Evolutionary conservation across 2,888 invertebrate species (phyloP).

Genomic region (Noctua pronuba): DNA sequence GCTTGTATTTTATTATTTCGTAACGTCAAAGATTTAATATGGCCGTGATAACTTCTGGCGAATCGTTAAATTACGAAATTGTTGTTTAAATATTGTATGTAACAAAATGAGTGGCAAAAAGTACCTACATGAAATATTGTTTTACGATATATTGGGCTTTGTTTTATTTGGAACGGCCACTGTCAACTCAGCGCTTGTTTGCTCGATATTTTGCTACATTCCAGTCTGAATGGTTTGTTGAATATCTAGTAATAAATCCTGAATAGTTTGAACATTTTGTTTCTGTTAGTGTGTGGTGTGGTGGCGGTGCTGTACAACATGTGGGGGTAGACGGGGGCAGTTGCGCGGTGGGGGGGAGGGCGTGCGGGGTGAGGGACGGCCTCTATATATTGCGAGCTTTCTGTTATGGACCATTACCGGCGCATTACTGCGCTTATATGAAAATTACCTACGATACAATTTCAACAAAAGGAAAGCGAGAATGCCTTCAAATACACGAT

Average conservation of each 20-base stretch:
- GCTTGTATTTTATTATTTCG: conserved; percentile 71
- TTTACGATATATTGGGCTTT: conserved; percentile 61
- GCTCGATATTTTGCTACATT: conserved; percentile 71
- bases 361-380: conserved; percentile 56
- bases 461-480: conserved; percentile 75
- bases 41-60: conserved; percentile 37
- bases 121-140: conserved; percentile 68
- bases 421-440: conserved; percentile 83
- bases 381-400: conserved; percentile 81
- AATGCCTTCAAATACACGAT: conserved; percentile 67
- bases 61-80: conserved; percentile 43
- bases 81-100: conserved; percentile 36
- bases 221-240: conserved; percentile 73
- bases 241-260: conserved; percentile 77
- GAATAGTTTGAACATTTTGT: conserved; percentile 79
- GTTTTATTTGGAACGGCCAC: conserved; percentile 68
- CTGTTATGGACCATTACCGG: conserved; percentile 84
- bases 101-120: conserved; percentile 32
- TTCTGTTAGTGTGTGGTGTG: conserved; percentile 73
- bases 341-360: conserved; percentile 9
- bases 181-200: conserved; percentile 72
- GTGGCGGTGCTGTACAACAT: conserved; percentile 59
- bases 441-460: conserved; percentile 81
- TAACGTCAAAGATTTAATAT: conserved; percentile 61
- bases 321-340: conserved; percentile 47